Percentiles rank a stretch among this genome's conserved stretches.
These are phyloP conservation scores for Xenopus borealis DNA, from an alignment of 2,113 vertebrate genomes.

Conservation along the genomic window DNA sequence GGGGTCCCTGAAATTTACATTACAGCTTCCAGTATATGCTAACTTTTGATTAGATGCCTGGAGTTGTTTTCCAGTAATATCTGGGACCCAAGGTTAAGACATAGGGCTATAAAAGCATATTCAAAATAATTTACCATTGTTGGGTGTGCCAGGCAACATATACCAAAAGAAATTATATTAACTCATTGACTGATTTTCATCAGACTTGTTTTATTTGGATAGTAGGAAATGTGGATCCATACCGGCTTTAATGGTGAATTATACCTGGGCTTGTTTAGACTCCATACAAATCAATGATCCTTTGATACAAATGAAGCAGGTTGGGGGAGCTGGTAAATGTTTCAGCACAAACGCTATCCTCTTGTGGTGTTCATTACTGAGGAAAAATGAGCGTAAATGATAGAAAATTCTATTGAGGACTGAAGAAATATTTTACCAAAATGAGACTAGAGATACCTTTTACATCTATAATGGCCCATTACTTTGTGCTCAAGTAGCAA, in stretches of 20 bases:
- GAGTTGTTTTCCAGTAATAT: too few species aligned
- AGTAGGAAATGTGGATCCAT: too few species aligned
- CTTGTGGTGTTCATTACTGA: conserved; percentile 18
- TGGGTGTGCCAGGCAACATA: background rate
- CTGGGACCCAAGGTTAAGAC: too few species aligned
- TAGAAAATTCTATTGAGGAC: conserved; percentile 14
- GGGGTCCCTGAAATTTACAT: too few species aligned
- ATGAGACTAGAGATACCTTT: conserved; percentile 10
- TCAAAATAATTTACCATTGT: too few species aligned
- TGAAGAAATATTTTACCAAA: conserved; percentile 37
- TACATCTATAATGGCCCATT: conserved; percentile 31
- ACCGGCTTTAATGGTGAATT: background rate
- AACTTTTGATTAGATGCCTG: too few species aligned
- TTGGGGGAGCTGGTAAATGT: background rate
- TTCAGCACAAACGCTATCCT: conserved; percentile 1
- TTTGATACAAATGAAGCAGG: background rate
- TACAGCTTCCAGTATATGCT: too few species aligned
- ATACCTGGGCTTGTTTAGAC: background rate
- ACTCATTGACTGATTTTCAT: background rate
- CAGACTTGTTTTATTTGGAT: background rate
- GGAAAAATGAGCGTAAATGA: conserved; percentile 1
- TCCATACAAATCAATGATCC: background rate
- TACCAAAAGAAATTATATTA: background rate
- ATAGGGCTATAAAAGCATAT: too few species aligned
- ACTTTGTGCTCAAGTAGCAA: conserved; percentile 11